Conservation (phyloP, 30 jellyfish, hydroid and myxozoan genomes). For the Aurelia sp. region DNA sequence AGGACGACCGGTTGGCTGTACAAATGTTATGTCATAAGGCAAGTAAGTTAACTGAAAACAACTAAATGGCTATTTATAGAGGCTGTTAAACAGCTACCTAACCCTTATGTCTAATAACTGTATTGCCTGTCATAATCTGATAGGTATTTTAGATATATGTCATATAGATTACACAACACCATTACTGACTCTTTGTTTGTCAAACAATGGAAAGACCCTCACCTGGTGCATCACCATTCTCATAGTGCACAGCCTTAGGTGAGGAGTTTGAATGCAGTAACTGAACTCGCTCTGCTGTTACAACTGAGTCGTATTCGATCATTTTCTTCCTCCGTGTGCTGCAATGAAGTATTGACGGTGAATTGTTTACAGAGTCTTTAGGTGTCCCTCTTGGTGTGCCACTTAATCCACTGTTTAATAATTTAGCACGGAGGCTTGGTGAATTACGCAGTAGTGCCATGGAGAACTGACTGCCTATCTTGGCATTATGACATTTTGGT, state of each 20-base stretch:
- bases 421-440: slow-evolving; percentile 67
- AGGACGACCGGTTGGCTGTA: no score
- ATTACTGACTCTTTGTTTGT: no score
- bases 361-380: slow-evolving; percentile 60
- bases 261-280: slow-evolving; percentile 41
- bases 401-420: slow-evolving; percentile 59
- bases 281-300: slow-evolving; percentile 54
- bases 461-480: slow-evolving; percentile 69
- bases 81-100: no score
- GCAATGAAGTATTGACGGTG: slow-evolving; percentile 61
- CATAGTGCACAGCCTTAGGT: slow-evolving; percentile 40
- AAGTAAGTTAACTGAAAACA: no score
- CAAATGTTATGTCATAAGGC: no score
- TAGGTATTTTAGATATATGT: no score
- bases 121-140: no score
- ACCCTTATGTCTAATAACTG: no score
- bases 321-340: slow-evolving; percentile 40
- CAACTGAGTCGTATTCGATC: slow-evolving; percentile 52
- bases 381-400: slow-evolving; percentile 82
- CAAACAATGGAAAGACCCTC: slow-evolving; percentile 24
- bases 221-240: slow-evolving; percentile 51
- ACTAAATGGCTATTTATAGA: no score
- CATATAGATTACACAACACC: no score
- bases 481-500: slow-evolving; percentile 64
- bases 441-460: slow-evolving; percentile 80